Evolutionary conservation across 2,797 vertebrate species (phyloP).

Genomic region (Xiphorhynchus erythropygius): DNA sequence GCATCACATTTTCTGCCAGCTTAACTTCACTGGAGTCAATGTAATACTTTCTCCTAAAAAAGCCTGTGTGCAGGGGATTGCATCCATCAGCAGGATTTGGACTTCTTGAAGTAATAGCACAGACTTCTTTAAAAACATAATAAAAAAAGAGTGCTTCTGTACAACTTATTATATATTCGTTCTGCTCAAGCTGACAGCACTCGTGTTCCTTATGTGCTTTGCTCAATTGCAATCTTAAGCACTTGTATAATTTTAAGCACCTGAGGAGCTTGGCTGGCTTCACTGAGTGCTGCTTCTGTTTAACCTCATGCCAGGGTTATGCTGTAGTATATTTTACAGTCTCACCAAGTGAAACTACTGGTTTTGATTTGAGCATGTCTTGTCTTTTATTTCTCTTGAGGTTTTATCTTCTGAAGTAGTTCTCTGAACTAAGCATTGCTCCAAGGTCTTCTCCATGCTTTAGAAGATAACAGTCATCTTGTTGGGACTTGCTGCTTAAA

Average conservation of each 20-base stretch:
- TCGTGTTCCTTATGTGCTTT: background rate
- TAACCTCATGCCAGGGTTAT: background rate
- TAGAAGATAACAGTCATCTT: conserved; percentile 25
- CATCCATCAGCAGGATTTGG: background rate
- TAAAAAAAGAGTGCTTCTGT: background rate
- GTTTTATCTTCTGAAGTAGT: background rate
- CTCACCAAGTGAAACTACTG: background rate
- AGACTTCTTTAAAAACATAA: background rate
- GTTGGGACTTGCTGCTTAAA: conserved; percentile 11
- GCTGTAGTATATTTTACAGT: background rate
- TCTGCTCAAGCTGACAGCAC: background rate
- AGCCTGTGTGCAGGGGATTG: accelerated
- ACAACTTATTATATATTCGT: background rate
- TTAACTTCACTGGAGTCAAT: background rate
- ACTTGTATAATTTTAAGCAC: background rate
- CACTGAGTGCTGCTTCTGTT: background rate
- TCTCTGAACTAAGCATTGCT: background rate
- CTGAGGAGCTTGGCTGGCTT: background rate
- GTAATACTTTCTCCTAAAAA: background rate
- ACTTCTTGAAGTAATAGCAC: background rate
- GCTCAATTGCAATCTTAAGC: background rate
- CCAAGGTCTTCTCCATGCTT: conserved; percentile 1
- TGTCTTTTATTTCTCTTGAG: background rate
- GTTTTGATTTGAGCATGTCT: background rate
- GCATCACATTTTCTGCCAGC: background rate